A percentile compares a stretch with the other conserved stretches of the same genome.
phyloP scores from a whole-genome alignment of 1,140 invertebrate genomes.

The Mesaphorura yosii region DNA sequence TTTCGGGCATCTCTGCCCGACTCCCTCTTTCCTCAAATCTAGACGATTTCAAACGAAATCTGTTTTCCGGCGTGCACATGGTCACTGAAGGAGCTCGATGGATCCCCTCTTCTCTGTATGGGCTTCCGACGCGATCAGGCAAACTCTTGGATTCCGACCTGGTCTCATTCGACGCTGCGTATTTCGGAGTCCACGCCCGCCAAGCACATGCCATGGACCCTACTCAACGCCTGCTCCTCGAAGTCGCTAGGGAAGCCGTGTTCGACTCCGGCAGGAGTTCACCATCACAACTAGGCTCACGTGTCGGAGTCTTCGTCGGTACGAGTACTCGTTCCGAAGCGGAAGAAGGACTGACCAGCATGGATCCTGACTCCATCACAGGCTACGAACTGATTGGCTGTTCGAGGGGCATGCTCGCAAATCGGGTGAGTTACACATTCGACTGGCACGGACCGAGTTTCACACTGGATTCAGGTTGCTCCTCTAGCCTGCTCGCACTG shows the following conservation, averaged over 20 bases:
- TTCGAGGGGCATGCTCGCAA: no score
- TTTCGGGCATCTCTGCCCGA: constrained; percentile 66
- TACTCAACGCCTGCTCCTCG: constrained; percentile 41
- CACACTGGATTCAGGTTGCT: no score
- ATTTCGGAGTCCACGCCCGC: constrained; percentile 44
- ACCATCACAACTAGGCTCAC: neutral
- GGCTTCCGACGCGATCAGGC: constrained; percentile 7
- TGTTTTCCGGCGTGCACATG: constrained; percentile 55
- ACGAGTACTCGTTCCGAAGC: no score
- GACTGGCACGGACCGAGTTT: no score
- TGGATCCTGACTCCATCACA: no score
- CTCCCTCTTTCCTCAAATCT: constrained; percentile 77
- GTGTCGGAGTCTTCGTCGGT: constrained; percentile 51
- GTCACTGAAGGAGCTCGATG: constrained; percentile 45
- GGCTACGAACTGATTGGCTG: no score
- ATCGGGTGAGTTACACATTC: no score
- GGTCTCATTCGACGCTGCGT: constrained; percentile 43
- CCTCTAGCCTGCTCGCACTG: constrained; percentile 69
- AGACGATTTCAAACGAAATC: constrained; percentile 61
- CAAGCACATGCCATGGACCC: constrained; percentile 45
- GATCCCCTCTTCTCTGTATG: constrained; percentile 36
- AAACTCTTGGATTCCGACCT: constrained; percentile 18
- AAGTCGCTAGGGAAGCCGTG: constrained; percentile 37
- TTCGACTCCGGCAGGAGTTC: constrained; percentile 40
- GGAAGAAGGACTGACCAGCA: no score